Conservation (phyloP, 2,888 invertebrate species). For the Cheiracanthium punctorium region DNA sequence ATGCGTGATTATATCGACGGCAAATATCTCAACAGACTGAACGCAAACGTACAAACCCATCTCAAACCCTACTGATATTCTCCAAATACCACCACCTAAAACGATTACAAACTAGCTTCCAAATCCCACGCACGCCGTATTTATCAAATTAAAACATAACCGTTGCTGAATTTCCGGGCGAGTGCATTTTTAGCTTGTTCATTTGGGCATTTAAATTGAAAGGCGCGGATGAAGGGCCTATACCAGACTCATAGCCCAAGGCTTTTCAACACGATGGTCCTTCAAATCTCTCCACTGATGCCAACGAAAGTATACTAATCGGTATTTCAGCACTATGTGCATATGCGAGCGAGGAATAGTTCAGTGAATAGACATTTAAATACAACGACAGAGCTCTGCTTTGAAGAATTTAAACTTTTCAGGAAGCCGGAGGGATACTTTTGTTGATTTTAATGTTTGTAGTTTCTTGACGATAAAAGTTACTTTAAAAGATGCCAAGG, state of each 20-base stretch:
- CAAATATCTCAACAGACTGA: no score
- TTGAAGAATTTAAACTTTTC: neutral
- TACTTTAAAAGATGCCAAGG: no score
- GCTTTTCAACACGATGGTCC: constrained; percentile 24
- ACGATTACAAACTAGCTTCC: constrained; percentile 8
- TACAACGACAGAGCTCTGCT: neutral
- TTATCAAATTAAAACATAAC: constrained; percentile 45
- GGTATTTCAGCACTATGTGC: neutral
- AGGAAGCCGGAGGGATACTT: neutral
- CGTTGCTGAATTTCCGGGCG: constrained; percentile 13
- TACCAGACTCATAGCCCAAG: constrained; percentile 27
- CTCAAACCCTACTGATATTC: neutral
- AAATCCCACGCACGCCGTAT: neutral
- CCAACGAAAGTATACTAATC: constrained; percentile 51
- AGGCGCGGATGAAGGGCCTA: constrained; percentile 26
- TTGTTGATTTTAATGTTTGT: neutral
- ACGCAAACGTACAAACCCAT: neutral
- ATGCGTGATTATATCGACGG: no score
- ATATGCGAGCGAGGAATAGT: neutral
- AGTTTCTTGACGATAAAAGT: neutral
- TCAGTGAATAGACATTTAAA: neutral
- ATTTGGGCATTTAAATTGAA: constrained; percentile 18
- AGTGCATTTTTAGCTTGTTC: constrained; percentile 22
- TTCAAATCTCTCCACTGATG: constrained; percentile 25
- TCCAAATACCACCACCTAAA: neutral